Evolutionary conservation across 2,113 vertebrate species (phyloP).

Genomic region (Clupea harengus): DNA sequence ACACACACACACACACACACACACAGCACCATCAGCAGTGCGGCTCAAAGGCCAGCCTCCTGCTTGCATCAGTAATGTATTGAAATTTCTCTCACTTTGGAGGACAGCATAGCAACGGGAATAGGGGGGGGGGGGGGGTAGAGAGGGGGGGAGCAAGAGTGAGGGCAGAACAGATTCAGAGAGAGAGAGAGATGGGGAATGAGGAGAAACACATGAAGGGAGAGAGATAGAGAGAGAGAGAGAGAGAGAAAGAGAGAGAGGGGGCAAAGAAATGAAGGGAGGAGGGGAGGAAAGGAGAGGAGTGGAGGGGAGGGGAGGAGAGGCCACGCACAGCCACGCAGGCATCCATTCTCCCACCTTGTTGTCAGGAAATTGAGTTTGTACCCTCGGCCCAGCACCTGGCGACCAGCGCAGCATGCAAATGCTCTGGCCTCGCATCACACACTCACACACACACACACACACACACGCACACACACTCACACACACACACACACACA

Average conservation of each 20-base stretch:
- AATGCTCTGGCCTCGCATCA: slow-evolving; percentile 72
- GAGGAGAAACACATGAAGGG: background rate
- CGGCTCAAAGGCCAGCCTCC: slow-evolving; percentile 45
- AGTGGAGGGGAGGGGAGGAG: slow-evolving; percentile 1
- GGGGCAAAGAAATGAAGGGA: background rate
- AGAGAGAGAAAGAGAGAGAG: background rate
- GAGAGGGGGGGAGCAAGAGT: background rate
- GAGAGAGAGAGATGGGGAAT: slow-evolving; percentile 16
- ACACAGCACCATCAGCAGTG: background rate
- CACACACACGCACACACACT: slow-evolving; percentile 87
- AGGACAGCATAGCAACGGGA: background rate
- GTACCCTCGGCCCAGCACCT: slow-evolving; percentile 93
- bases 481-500: slow-evolving; percentile 89
- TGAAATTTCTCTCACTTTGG: slow-evolving; percentile 68
- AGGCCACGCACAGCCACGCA: slow-evolving; percentile 61
- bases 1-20: slow-evolving; percentile 2
- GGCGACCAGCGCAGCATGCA: slow-evolving; percentile 97
- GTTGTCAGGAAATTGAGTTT: slow-evolving; percentile 99
- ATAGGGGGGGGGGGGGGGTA: background rate
- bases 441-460: slow-evolving; percentile 97
- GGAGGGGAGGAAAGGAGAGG: background rate
- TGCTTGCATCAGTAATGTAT: slow-evolving; percentile 73
- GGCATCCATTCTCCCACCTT: slow-evolving; percentile 84
- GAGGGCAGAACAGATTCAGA: background rate
- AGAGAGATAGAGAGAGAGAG: slow-evolving; percentile 16